Evolutionary conservation across 2,797 vertebrate species (phyloP), one percentile per base, ranked within the genome.

Genomic region (Protonibea diacanthus): DNA sequence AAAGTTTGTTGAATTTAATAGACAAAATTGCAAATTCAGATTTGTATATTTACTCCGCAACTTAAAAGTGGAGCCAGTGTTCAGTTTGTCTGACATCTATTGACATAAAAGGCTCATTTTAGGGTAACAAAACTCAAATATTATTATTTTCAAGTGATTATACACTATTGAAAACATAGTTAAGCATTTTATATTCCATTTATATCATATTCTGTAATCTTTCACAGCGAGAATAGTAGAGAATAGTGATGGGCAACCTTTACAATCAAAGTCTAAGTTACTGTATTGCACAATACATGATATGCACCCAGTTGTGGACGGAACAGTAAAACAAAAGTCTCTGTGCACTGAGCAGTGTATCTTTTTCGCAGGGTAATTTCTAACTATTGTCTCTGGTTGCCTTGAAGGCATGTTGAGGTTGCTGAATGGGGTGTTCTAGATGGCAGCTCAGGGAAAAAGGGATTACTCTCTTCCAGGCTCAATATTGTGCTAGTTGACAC

Each of bases 401-500:
- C 76, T 71, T 29, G 21, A 63, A 74, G 74, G 71, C 75, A 81
- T 76, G 65, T 64, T 29, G 5, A 76, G 73, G 67, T 38, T 83
- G 83, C 78, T 80, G 80, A 80, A 78, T 53, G 20, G 62, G 60
- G 64, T 74, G 62, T 86, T 89, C 52, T 74, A 48, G 78, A 62
- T 77, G 80, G 70, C 80, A 87, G 76, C 59, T 89, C 51, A 64
- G 73, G 72, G 81, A 74, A 63, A 78, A 60, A 72, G 72, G 83
- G 83, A 91, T 88, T 86, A 84, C 74, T 83, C 75, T 84, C 74
- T 82, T 85, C 77, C 76, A 84, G 71, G 71, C 74, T 82, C 68
- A 60, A 76, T 78, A 71, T 82, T 86, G 71, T 76, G 71, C 81
- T 80, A 64, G 89, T 86, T 91, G 85, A 92, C 88, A 91, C 87